Percentiles rank a stretch among this genome's conserved stretches.
Conservation (phyloP, 2,888 invertebrate genomes). For the Epinotia bilunana region DNA sequence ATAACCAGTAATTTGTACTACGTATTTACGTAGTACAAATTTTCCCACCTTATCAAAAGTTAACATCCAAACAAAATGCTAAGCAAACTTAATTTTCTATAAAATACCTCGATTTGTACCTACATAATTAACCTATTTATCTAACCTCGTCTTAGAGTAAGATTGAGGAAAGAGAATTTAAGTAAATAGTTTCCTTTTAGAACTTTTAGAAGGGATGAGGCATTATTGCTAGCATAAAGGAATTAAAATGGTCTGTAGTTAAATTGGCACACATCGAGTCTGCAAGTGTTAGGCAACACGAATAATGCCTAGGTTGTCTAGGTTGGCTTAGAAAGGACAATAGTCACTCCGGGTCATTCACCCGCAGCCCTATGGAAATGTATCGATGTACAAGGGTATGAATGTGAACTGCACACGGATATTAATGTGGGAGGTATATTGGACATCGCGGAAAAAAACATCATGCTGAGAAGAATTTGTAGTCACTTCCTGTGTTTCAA, state of each 20-base stretch:
- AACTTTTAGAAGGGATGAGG: neutral
- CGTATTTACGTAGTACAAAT: too few relatives aligned
- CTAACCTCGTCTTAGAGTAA: neutral
- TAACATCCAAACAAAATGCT: too few relatives aligned
- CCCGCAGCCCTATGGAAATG: slow-evolving; percentile 48
- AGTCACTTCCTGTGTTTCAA: too few relatives aligned
- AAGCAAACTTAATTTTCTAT: neutral
- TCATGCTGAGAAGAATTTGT: neutral
- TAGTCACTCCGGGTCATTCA: slow-evolving; percentile 64
- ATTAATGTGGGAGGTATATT: neutral
- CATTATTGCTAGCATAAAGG: neutral
- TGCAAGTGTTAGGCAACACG: slow-evolving; percentile 43
- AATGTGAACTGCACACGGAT: neutral
- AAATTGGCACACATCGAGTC: slow-evolving; percentile 38
- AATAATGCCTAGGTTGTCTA: slow-evolving; percentile 44
- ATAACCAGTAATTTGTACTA: too few relatives aligned
- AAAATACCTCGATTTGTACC: neutral
- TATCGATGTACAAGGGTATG: slow-evolving; percentile 25
- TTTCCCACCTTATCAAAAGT: too few relatives aligned
- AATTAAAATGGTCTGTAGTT: slow-evolving; percentile 26
- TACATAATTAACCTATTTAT: neutral
- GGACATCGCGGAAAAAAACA: neutral
- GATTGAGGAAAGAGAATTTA: neutral
- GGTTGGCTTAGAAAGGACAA: slow-evolving; percentile 66
- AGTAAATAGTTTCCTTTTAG: neutral